A percentile compares a stretch with the other conserved stretches of the same genome.
Conservation (phyloP, 2,113 vertebrate genomes). For the Centrocercus urophasianus region DNA sequence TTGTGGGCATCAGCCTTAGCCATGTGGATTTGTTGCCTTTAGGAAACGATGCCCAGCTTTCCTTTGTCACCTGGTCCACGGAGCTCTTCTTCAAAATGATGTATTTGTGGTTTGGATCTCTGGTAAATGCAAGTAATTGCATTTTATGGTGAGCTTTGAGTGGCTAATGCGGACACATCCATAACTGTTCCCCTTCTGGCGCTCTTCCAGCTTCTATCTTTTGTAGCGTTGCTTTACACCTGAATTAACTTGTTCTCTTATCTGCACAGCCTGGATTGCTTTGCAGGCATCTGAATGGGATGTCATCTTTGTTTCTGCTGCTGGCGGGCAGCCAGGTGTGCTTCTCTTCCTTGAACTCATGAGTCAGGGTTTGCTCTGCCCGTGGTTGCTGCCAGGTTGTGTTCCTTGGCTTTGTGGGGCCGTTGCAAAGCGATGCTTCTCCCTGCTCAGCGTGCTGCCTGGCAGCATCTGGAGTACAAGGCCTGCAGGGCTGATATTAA, state of each 20-base stretch:
- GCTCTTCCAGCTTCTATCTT: background rate
- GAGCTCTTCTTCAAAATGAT: background rate
- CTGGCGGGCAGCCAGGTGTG: conserved; percentile 17
- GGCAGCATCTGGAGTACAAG: background rate
- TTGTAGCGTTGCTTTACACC: background rate
- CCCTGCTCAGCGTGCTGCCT: background rate
- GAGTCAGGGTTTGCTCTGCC: background rate
- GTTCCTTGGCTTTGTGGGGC: background rate
- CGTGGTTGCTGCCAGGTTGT: background rate
- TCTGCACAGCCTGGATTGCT: background rate
- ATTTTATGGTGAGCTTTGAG: background rate
- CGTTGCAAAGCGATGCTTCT: background rate
- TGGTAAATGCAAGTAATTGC: background rate
- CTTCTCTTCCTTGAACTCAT: background rate
- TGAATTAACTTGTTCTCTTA: conserved; percentile 26
- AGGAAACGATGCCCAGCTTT: fast-evolving
- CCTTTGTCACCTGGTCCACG: background rate
- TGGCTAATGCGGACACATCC: background rate
- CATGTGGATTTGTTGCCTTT: fast-evolving
- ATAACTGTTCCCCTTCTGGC: background rate
- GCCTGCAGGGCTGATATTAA: background rate
- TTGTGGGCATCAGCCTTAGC: fast-evolving
- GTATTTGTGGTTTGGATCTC: background rate
- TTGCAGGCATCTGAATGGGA: background rate
- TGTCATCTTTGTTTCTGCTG: background rate